Evolutionary conservation across 2,113 vertebrate genomes (phyloP).

Genomic region (Sinocyclocheilus anshuiensis): DNA sequence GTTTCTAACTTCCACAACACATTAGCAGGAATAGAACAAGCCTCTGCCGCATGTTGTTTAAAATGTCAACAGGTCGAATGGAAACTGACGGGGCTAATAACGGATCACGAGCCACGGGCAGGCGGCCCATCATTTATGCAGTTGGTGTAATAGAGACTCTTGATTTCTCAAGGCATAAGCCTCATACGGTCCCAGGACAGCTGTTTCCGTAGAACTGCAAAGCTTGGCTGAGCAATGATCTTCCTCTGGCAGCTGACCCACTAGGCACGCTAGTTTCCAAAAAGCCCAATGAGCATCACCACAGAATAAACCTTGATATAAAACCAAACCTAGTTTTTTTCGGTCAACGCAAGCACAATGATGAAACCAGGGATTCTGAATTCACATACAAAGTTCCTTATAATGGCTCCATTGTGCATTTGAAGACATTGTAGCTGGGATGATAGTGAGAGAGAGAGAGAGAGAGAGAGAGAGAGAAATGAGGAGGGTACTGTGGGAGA

Average conservation of each 20-base stretch:
- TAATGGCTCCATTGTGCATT: background rate
- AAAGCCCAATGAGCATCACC: slow-evolving; percentile 15
- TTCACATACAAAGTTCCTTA: background rate
- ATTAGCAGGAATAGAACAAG: slow-evolving; percentile 41
- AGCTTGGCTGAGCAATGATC: slow-evolving; percentile 43
- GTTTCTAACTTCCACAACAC: slow-evolving; percentile 4
- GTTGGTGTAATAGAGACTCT: slow-evolving; percentile 51
- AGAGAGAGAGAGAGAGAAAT: background rate
- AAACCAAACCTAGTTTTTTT: background rate
- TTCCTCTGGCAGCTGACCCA: slow-evolving; percentile 27
- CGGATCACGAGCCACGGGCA: slow-evolving; percentile 3
- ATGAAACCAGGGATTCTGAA: background rate
- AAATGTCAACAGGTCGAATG: slow-evolving; percentile 50
- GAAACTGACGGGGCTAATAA: slow-evolving; percentile 46
- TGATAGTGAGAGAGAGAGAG: background rate
- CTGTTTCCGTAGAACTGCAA: slow-evolving; percentile 28
- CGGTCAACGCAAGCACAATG: background rate
- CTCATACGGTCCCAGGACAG: slow-evolving; percentile 33
- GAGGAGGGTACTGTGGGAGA: slow-evolving; percentile 9
- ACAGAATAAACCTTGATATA: background rate
- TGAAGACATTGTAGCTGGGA: background rate
- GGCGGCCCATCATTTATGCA: slow-evolving; percentile 8
- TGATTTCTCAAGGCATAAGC: slow-evolving; percentile 47
- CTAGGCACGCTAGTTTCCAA: slow-evolving; percentile 42
- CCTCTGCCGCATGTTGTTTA: background rate